Conservation (phyloP, 2,888 invertebrate genomes). For the Drosophila borealis region DNA sequence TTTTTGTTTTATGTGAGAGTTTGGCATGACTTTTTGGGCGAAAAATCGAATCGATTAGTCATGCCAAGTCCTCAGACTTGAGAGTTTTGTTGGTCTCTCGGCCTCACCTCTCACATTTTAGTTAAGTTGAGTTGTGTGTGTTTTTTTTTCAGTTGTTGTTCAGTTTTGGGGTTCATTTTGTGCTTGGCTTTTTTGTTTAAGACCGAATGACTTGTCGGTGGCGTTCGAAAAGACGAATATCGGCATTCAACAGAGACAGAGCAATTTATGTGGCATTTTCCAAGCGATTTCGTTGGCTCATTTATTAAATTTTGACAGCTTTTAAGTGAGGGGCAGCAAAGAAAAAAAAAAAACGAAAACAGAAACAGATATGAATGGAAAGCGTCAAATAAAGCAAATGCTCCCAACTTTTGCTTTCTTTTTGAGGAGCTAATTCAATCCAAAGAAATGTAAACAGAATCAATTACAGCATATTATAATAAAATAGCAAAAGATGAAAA, state of each 20-base stretch:
- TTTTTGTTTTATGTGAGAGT: constrained; percentile 31
- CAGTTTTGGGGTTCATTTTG: constrained; percentile 41
- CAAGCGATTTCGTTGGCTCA: constrained; percentile 73
- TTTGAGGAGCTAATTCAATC: constrained; percentile 35
- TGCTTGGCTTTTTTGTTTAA: constrained; percentile 28
- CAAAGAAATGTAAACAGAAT: constrained; percentile 32
- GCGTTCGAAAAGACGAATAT: constrained; percentile 52
- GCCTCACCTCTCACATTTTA: constrained; percentile 62
- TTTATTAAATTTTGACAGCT: constrained; percentile 62
- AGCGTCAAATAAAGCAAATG: constrained; percentile 29
- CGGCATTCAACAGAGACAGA: constrained; percentile 57
- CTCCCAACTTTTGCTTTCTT: constrained; percentile 35
- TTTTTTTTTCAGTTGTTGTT: constrained; percentile 17
- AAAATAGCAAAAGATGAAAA: not conserved
- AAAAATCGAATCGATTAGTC: constrained; percentile 80
- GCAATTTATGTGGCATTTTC: constrained; percentile 77
- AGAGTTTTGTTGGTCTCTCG: constrained; percentile 39
- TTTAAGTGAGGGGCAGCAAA: constrained; percentile 15
- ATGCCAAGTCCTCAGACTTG: constrained; percentile 68
- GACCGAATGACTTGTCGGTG: constrained; percentile 68
- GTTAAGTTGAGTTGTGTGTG: constrained; percentile 20
- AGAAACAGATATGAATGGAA: not conserved
- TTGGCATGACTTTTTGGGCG: constrained; percentile 72
- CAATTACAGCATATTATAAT: constrained; percentile 38
- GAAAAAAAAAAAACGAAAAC: not conserved